Evolutionary conservation across 2,113 vertebrate species (phyloP), one percentile per base, ranked within the genome.

Genomic region (Nibea coibor): DNA sequence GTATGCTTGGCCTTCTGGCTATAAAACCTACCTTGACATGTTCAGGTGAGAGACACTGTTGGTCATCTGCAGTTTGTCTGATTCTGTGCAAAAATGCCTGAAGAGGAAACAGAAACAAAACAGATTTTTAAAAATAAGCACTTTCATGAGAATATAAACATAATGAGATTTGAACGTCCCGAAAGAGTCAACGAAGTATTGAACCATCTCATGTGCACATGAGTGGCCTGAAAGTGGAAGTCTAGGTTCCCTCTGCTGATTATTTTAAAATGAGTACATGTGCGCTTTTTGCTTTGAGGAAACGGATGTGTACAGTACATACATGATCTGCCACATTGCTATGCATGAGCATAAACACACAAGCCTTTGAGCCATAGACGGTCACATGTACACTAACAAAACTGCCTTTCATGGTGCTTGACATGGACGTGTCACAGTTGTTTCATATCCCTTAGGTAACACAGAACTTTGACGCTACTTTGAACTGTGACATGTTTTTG

Each of bases 11-110:
- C 31, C 31, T 35, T 35, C 31, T 35, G 31, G 31, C 31, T 39
- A 39, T 8, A 39, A 39, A 39, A 39, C 35, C 5, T 94, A 99
- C 98, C 98, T 98, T 99, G 78, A 99, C 96, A 4, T 99, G 97
- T 90, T 99, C 98, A 22, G 97, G 96, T 2, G 97, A 96, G 75
- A 99, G 97, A 86, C 97, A 97, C 88, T 97, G 99, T 87, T 99
- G 97, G 89, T 98, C 96, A 0, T 95, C 96, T 77, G 95, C 93
- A 0, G 96, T 98, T 93, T 99, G 97, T 81, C 94, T 94, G 89
- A 99, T 98, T 81, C 98, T 95, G 48, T 97, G 96, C 89, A 99
- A 95, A 94, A 99, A 99, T 0, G 97, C 97, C 98, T 99, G 84
- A 2, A 47, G 47, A 82, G 20, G 80, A 84, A 78, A 43, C 67